Evolutionary conservation across 2,797 vertebrate genomes (phyloP).

Genomic region (Malurus leucopterus): DNA sequence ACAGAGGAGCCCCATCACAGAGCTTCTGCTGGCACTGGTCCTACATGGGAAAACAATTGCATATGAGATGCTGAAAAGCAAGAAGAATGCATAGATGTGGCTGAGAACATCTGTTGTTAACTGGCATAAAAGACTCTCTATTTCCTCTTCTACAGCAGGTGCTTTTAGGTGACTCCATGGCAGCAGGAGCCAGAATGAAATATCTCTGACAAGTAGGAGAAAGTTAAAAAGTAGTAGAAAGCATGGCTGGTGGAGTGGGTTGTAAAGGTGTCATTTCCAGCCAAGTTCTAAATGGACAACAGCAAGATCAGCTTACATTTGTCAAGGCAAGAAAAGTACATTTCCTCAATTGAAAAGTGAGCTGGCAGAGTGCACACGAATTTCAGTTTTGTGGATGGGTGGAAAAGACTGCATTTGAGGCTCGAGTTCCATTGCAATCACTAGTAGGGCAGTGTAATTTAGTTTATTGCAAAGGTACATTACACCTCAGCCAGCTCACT

Average conservation of each 20-base stretch:
- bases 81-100: neutral
- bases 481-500: neutral
- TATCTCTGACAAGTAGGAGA: neutral
- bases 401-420: neutral
- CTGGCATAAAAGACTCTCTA: neutral
- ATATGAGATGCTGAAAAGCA: neutral
- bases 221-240: neutral
- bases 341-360: neutral
- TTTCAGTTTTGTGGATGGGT: neutral
- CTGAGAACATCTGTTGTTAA: neutral
- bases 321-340: neutral
- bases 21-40: neutral
- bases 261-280: neutral
- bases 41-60: neutral
- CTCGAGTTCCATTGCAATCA: neutral
- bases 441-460: neutral
- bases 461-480: neutral
- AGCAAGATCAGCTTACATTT: neutral
- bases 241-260: neutral
- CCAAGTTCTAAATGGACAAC: neutral
- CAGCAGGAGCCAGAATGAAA: neutral
- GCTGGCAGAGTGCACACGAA: neutral
- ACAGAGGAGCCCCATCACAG: neutral
- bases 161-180: neutral
- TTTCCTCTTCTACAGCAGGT: neutral